Percentiles rank a stretch among this genome's conserved stretches.
Evolutionary conservation across 92 coral and sea anemone genomes (phyloP).

Genomic region (Phymanthus crucifer): DNA sequence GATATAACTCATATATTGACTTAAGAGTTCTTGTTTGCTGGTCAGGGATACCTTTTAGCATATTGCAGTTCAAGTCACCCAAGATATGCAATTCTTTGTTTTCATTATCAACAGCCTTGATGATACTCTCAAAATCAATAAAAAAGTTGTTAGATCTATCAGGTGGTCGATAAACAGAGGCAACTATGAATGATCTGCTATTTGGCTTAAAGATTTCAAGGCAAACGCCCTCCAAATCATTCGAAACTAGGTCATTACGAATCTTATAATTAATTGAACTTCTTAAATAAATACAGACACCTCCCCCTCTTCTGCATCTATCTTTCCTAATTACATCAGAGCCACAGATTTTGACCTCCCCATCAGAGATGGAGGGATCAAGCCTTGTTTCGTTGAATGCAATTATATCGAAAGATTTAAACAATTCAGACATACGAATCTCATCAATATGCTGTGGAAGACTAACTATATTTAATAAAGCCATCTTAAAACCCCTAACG

Average conservation of each 20-base stretch:
- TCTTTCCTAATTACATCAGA: slow-evolving; percentile 31
- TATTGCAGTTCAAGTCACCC: slow-evolving; percentile 29
- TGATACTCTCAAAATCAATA: slow-evolving; percentile 7
- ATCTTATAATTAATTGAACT: slow-evolving; percentile 26
- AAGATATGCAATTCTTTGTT: slow-evolving; percentile 19
- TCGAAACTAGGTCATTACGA: slow-evolving; percentile 18
- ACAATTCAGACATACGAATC: no score
- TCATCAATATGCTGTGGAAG: no score
- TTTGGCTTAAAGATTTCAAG: slow-evolving; percentile 29
- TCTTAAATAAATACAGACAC: slow-evolving; percentile 31
- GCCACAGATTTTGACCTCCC: neutral
- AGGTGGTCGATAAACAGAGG: slow-evolving; percentile 45
- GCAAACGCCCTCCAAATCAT: slow-evolving; percentile 25
- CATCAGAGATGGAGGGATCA: slow-evolving; percentile 44
- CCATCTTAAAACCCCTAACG: slow-evolving; percentile 53
- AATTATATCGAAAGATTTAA: slow-evolving; percentile 31
- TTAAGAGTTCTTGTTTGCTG: no score
- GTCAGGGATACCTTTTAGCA: neutral
- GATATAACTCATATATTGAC: neutral
- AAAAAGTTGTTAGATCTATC: neutral
- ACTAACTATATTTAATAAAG: slow-evolving; percentile 29
- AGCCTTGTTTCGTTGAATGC: slow-evolving; percentile 54
- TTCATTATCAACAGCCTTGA: slow-evolving; percentile 28
- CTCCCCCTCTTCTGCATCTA: no score
- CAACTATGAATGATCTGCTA: slow-evolving; percentile 35